Evolutionary conservation across 2,113 vertebrate species (phyloP).

Genomic region (Prinia subflava): DNA sequence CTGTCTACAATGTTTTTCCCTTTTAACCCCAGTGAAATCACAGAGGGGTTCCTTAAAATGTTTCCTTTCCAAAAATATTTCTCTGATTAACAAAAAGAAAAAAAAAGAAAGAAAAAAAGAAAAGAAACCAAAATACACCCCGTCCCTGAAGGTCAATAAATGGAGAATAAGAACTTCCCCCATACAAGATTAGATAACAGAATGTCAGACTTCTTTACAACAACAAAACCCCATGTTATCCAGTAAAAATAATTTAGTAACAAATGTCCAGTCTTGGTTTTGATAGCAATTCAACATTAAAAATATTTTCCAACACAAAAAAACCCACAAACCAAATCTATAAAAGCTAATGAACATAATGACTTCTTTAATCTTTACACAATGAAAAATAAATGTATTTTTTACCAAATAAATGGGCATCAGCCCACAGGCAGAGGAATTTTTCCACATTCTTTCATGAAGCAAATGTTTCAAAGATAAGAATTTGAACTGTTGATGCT

Average conservation of each 20-base stretch:
- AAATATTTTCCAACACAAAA: background rate
- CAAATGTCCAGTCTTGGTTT: background rate
- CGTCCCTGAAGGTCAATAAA: background rate
- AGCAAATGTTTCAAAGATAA: slow-evolving; percentile 18
- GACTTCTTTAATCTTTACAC: background rate
- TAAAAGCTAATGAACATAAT: background rate
- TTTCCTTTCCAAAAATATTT: background rate
- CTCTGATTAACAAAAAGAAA: background rate
- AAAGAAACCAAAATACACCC: background rate
- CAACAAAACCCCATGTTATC: background rate
- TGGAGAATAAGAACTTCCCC: background rate
- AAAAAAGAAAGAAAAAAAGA: background rate
- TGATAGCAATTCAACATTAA: background rate
- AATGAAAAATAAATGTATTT: background rate
- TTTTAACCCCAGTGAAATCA: background rate
- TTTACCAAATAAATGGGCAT: background rate
- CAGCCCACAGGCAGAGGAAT: background rate
- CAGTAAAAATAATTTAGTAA: background rate
- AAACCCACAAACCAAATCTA: background rate
- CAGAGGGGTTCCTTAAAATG: background rate
- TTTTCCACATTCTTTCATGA: slow-evolving; percentile 5
- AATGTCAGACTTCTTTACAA: background rate
- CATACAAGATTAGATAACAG: background rate
- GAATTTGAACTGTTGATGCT: background rate
- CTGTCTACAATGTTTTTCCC: background rate